Evolutionary conservation across 2,113 vertebrate species (phyloP).

Genomic region (Tichodroma muraria): DNA sequence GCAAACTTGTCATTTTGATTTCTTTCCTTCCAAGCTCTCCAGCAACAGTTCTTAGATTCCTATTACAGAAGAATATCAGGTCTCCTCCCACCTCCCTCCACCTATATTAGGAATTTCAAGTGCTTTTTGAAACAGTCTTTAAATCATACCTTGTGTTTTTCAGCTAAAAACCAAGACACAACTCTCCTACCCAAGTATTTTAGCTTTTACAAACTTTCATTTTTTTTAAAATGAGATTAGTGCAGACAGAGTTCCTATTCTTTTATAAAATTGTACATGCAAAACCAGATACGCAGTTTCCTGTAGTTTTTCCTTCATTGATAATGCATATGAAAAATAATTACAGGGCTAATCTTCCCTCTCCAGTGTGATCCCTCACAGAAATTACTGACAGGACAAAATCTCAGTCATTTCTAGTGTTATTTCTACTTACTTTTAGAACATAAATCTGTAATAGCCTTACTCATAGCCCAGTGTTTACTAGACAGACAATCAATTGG

Average conservation of each 20-base stretch:
- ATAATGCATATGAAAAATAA: not conserved
- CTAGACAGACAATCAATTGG: not conserved
- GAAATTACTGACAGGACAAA: not conserved
- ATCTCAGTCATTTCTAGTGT: not conserved
- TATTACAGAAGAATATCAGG: not conserved
- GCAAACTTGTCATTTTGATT: constrained; percentile 15
- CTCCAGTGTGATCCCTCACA: not conserved
- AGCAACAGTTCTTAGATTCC: not conserved
- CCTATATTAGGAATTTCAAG: not conserved
- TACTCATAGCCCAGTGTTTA: not conserved
- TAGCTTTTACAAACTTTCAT: not conserved
- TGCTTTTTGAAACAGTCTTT: not conserved
- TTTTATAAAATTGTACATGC: not conserved
- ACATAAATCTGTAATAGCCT: not conserved
- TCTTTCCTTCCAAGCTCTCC: not conserved
- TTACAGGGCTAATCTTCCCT: not conserved
- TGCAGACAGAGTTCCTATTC: not conserved
- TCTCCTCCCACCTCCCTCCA: not conserved
- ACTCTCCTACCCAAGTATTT: not conserved
- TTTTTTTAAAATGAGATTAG: not conserved
- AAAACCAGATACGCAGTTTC: not conserved
- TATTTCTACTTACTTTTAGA: not conserved
- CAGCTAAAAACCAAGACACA: not conserved
- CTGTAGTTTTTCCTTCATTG: not conserved
- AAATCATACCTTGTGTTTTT: not conserved